Base-by-base conservation (phyloP, 2,797 vertebrate species). In the Clarias laeviceps region DNA sequence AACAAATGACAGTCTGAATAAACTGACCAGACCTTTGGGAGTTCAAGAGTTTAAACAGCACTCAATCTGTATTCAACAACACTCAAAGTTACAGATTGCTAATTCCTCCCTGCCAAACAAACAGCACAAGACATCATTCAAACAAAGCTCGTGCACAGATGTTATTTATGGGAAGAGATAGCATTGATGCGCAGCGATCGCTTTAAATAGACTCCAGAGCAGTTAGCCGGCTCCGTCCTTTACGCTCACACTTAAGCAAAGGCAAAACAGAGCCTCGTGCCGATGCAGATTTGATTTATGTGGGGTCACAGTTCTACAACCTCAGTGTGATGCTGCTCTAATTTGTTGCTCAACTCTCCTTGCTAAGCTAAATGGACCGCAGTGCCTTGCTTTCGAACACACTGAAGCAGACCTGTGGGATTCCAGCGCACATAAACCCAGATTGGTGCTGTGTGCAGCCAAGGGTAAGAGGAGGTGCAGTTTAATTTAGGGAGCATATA, bases 401-500 rank as follows among this genome's bases (percentile, higher is more conserved):
- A 20, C 37, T 68, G 78, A 78, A 87, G 82, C 56, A 57, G 73
- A 89, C 87, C 90, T 89, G 66, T 9, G 87, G 88, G 88, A 89
- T 79, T 37, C 65, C 65, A 66, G 81, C 11, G 72, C 62, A 78
- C 73, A 80, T 72, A 80, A 82, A 78, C 83, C 34, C 64, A 88
- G 83, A 92, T 90, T 81, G 81, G 87, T 90, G 84, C 84, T 76
- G 84, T 80, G 80, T 87, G 6, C 70, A 37, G 61, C 86, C 88
- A 82, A 89, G 92, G 90, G 92, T 89, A 90, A 89, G 82, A 89
- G 88, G 84, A 70, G 62, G 82, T 83, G 83, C 80, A 87, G 87
- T 85, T 90, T 92, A 87, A 93, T 92, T 92, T 93, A 88, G 89
- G 89, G 88, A 84, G 69, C 88, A 89, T 92, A 88, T 86, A 82